Conservation (phyloP, 2,113 vertebrate genomes). For the Pardalotus punctatus region DNA sequence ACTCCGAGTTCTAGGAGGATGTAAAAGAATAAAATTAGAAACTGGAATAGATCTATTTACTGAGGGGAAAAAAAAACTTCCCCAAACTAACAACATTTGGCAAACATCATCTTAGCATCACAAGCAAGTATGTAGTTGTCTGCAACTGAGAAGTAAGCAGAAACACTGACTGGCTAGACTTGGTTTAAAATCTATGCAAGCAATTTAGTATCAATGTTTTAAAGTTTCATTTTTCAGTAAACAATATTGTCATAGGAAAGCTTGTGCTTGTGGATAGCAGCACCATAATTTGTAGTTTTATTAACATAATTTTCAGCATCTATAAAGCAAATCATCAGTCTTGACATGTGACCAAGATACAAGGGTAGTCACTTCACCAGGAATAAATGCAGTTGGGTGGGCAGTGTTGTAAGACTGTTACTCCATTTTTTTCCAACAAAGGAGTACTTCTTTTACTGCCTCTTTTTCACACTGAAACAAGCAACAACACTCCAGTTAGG, state of each 20-base stretch:
- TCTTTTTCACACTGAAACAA: background rate
- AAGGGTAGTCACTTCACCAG: constrained; percentile 37
- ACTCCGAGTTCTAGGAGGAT: background rate
- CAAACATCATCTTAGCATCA: background rate
- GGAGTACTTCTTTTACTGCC: background rate
- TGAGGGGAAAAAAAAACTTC: background rate
- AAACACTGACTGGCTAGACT: constrained; percentile 14
- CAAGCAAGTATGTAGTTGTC: constrained; percentile 4
- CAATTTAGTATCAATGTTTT: constrained; percentile 7
- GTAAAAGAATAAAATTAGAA: background rate
- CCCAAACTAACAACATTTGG: background rate
- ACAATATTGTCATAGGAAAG: constrained; percentile 24
- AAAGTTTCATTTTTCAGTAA: constrained; percentile 41
- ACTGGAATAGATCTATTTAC: background rate
- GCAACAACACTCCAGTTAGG: background rate
- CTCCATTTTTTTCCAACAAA: background rate
- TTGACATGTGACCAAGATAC: constrained; percentile 1
- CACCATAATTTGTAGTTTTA: constrained; percentile 41
- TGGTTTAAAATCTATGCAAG: background rate
- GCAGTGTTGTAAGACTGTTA: background rate
- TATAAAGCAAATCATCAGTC: constrained; percentile 49
- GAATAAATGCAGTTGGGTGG: background rate
- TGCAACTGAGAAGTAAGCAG: background rate
- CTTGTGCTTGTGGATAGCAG: background rate
- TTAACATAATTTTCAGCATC: constrained; percentile 43